These are phyloP conservation scores for Okapia johnstoni DNA, from an alignment of 2,113 vertebrate species.

Conservation along the genomic window DNA sequence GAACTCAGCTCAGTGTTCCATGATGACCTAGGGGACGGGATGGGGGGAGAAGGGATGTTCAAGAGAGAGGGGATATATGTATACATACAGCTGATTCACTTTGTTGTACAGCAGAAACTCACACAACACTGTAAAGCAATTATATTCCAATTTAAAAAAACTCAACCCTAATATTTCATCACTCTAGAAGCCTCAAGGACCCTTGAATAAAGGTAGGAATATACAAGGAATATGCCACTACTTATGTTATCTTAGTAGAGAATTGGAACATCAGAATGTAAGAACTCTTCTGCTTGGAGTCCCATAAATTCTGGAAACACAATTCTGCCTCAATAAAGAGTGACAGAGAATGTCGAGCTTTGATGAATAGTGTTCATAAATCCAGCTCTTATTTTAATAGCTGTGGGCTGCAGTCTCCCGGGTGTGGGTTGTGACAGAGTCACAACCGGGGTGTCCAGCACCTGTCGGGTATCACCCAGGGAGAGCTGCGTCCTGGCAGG, in stretches of 20 bases:
- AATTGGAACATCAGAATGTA: not conserved
- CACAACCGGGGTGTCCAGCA: not conserved
- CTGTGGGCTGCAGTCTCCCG: not conserved
- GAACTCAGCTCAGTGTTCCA: not conserved
- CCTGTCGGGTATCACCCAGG: not conserved
- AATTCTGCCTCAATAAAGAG: not conserved
- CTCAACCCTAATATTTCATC: not conserved
- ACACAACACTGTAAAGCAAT: not conserved
- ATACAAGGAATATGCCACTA: not conserved
- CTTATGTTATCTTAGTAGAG: not conserved
- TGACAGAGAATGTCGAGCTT: not conserved
- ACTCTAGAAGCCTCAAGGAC: not conserved
- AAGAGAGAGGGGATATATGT: not conserved
- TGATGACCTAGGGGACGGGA: accelerated
- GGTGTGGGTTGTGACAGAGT: accelerated
- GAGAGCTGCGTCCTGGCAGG: not conserved
- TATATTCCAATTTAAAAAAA: not conserved
- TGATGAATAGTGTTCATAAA: not conserved
- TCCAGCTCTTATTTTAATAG: not conserved
- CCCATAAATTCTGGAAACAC: not conserved
- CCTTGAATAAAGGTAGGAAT: not conserved
- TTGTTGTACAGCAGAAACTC: not conserved
- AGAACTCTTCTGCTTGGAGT: not conserved
- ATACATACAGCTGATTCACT: not conserved
- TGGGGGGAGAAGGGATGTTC: not conserved